Conservation (phyloP, 2,797 vertebrate genomes). For the Eleutherodactylus coqui region DNA sequence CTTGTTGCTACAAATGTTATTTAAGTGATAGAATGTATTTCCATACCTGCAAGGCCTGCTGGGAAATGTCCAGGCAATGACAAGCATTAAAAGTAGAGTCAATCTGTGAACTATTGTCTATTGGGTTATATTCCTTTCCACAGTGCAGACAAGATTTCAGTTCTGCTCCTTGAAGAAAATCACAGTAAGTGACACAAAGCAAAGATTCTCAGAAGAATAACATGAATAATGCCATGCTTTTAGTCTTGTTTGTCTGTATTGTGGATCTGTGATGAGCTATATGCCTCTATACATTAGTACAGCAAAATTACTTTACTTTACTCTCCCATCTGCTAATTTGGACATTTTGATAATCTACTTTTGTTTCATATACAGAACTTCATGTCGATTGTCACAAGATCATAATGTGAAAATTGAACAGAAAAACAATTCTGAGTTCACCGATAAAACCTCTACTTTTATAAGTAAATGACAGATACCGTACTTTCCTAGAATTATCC, state of each 20-base stretch:
- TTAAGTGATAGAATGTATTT: neutral
- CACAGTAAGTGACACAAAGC: neutral
- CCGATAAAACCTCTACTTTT: no score
- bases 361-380: no score
- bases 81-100: constrained; percentile 16
- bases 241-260: no score
- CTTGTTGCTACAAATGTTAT: neutral
- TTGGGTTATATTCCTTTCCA: neutral
- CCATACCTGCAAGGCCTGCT: constrained; percentile 37
- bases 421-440: neutral
- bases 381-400: no score
- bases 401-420: neutral
- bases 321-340: neutral
- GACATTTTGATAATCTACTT: neutral
- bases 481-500: no score
- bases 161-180: constrained; percentile 33
- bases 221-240: neutral
- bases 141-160: constrained; percentile 28
- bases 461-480: no score
- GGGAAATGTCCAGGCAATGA: neutral
- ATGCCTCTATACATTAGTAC: neutral
- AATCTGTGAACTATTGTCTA: neutral
- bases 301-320: neutral
- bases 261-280: neutral
- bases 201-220: neutral